Conservation (phyloP, 1,140 invertebrate genomes). For the Aphaenogaster floridana region DNA sequence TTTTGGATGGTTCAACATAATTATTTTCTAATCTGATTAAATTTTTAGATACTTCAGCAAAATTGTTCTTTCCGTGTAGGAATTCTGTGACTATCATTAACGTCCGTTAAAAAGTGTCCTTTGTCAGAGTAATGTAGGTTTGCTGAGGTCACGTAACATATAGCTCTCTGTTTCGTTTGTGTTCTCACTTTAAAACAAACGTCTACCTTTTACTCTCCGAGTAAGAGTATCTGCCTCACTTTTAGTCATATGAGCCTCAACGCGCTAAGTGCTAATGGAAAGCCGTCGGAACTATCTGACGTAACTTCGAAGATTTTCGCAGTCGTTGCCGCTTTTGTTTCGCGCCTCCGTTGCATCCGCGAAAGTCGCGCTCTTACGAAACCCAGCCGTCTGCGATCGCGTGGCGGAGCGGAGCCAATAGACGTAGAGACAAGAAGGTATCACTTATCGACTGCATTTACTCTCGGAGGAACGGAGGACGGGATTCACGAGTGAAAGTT, state of each 20-base stretch:
- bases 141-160: not conserved
- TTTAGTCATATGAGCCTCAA: not conserved
- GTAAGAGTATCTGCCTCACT: not conserved
- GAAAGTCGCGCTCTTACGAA: slow-evolving; percentile 55
- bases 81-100: not conserved
- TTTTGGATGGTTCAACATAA: too few relatives aligned
- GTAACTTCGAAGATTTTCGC: slow-evolving; percentile 25
- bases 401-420: slow-evolving; percentile 12
- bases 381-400: slow-evolving; percentile 22
- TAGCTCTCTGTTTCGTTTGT: not conserved
- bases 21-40: too few relatives aligned
- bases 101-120: not conserved
- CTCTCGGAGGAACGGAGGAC: slow-evolving; percentile 7
- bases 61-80: not conserved
- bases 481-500: slow-evolving; percentile 62
- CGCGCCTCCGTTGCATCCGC: slow-evolving; percentile 13
- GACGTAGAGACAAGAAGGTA: slow-evolving; percentile 36
- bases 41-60: too few relatives aligned
- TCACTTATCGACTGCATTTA: slow-evolving; percentile 42
- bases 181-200: not conserved
- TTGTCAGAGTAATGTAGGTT: not conserved
- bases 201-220: not conserved
- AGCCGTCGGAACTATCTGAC: not conserved
- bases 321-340: slow-evolving; percentile 44
- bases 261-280: not conserved